These are phyloP conservation scores for Drosophila bifasciata DNA, from an alignment of 1,140 invertebrate species.

Conservation along the genomic window DNA sequence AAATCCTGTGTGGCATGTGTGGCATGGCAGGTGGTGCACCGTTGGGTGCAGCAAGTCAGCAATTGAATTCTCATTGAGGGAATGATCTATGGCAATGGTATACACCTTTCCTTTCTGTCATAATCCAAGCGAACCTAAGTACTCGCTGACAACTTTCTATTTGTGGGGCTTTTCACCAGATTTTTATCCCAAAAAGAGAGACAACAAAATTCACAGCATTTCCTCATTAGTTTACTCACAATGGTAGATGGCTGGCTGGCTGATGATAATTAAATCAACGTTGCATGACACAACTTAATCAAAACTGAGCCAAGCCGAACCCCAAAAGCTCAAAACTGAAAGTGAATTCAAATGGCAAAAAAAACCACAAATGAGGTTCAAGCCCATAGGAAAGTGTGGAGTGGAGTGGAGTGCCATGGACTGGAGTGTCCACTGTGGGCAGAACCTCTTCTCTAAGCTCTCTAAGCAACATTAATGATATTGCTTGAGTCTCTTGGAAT, in stretches of 20 bases:
- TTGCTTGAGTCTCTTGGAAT: constrained; percentile 46
- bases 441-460: constrained; percentile 25
- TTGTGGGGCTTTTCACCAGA: constrained; percentile 53
- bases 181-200: constrained; percentile 30
- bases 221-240: constrained; percentile 75
- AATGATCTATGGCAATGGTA: background rate
- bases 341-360: constrained; percentile 67
- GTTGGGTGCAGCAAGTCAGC: background rate
- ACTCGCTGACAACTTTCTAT: constrained; percentile 58
- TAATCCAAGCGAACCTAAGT: background rate
- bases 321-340: constrained; percentile 55
- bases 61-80: constrained; percentile 18
- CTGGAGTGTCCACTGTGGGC: constrained; percentile 41
- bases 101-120: no score
- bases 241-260: constrained; percentile 50
- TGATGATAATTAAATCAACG: constrained; percentile 79
- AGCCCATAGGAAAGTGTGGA: constrained; percentile 47
- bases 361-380: constrained; percentile 59
- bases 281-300: constrained; percentile 81
- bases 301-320: constrained; percentile 64
- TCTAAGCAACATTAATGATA: constrained; percentile 25
- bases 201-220: constrained; percentile 57
- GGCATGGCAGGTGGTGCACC: constrained; percentile 48
- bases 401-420: background rate
- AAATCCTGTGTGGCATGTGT: constrained; percentile 57